phyloP scores from a whole-genome alignment of 2,113 vertebrate species.

The Microtus pennsylvanicus region DNA sequence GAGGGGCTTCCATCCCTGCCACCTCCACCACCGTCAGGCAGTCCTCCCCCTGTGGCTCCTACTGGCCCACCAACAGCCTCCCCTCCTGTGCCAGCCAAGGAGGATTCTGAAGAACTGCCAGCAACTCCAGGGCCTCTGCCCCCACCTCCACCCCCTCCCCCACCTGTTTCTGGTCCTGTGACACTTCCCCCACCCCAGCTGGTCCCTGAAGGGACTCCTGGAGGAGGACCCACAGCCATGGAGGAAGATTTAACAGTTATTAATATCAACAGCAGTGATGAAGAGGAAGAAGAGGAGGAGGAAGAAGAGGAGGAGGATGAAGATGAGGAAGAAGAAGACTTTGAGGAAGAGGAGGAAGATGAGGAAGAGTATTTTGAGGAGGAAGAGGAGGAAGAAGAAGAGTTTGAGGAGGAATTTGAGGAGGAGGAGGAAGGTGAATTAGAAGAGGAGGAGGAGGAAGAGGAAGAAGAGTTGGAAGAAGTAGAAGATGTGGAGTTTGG shows the following conservation, averaged over 20 bases:
- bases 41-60: neutral
- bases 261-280: constrained; percentile 94
- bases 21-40: constrained; percentile 46
- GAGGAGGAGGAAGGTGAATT: constrained; percentile 88
- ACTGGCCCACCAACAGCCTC: constrained; percentile 47
- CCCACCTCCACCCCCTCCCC: constrained; percentile 40
- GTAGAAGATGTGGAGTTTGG: constrained; percentile 77
- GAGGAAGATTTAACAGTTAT: constrained; percentile 91
- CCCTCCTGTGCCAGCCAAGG: constrained; percentile 58
- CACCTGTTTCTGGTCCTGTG: constrained; percentile 53
- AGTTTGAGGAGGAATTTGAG: constrained; percentile 87
- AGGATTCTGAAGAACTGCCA: constrained; percentile 63
- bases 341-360: constrained; percentile 87
- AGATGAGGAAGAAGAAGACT: constrained; percentile 79
- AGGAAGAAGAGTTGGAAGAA: constrained; percentile 82
- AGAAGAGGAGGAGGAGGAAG: constrained; percentile 89
- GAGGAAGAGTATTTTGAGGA: constrained; percentile 90
- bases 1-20: constrained; percentile 87
- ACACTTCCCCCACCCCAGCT: constrained; percentile 66
- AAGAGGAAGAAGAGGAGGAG: constrained; percentile 90
- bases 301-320: constrained; percentile 77
- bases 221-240: constrained; percentile 57
- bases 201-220: constrained; percentile 70
- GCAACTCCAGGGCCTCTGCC: constrained; percentile 61
- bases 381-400: constrained; percentile 88